A percentile compares a stretch with the other conserved stretches of the same genome.
Evolutionary conservation across 1,140 invertebrate species (phyloP).

Genomic region (Caenorhabditis tropicalis): DNA sequence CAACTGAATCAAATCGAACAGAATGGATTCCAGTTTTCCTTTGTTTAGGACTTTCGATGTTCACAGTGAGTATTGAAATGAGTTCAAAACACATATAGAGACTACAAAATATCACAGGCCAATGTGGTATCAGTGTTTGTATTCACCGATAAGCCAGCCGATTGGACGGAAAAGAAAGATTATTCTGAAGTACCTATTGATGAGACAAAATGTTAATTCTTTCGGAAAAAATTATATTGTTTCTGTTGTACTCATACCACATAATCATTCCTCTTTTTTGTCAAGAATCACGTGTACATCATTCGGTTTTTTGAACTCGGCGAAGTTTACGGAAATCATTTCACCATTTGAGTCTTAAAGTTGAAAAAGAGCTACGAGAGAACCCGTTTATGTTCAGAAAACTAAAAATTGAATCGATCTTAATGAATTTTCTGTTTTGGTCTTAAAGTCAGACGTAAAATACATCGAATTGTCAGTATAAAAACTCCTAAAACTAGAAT

Average conservation of each 20-base stretch:
- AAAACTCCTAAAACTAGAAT: neutral
- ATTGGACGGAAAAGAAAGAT: neutral
- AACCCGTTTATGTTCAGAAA: neutral
- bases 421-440: neutral
- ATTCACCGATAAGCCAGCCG: neutral
- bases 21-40: constrained; percentile 14
- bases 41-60: neutral
- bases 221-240: neutral
- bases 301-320: too few relatives aligned
- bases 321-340: too few relatives aligned
- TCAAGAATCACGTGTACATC: too few relatives aligned
- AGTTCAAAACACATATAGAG: neutral
- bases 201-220: neutral
- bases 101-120: neutral
- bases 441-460: neutral
- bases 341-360: too few relatives aligned
- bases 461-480: neutral
- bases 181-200: neutral
- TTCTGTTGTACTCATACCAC: too few relatives aligned
- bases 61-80: neutral
- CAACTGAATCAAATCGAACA: neutral
- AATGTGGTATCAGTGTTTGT: neutral
- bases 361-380: too few relatives aligned
- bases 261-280: too few relatives aligned
- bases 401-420: neutral